phyloP scores from a whole-genome alignment of 2,113 vertebrate genomes.

The Pollimyrus isidori region DNA sequence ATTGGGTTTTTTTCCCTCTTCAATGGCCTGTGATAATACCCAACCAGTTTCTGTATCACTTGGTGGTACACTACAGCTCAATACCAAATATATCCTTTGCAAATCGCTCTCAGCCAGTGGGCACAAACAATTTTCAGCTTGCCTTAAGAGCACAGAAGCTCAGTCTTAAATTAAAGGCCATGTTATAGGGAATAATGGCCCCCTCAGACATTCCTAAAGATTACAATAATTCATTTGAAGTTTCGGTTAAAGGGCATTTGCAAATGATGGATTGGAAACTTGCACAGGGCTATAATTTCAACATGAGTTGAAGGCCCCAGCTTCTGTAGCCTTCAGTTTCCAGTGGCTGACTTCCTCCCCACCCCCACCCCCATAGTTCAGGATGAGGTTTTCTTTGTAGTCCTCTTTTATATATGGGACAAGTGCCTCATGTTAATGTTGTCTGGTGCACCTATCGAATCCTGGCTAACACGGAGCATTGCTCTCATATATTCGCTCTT shows the following conservation, averaged over 20 bases:
- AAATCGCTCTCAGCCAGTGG: slow-evolving; percentile 17
- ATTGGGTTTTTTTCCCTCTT: background rate
- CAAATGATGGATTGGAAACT: slow-evolving; percentile 1
- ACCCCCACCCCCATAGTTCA: background rate
- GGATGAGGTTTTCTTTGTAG: background rate
- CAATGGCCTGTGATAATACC: slow-evolving; percentile 28
- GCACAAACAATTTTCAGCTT: background rate
- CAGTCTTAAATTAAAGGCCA: slow-evolving; percentile 1
- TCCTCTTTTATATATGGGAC: background rate
- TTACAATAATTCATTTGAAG: background rate
- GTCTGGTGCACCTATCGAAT: slow-evolving; percentile 5
- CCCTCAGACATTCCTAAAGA: background rate
- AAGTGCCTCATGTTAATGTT: slow-evolving; percentile 19
- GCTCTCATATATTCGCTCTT: background rate
- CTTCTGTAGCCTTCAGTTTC: slow-evolving; percentile 7
- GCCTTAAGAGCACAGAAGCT: background rate
- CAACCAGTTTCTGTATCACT: slow-evolving; percentile 46
- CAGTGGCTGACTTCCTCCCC: background rate
- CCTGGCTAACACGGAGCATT: background rate
- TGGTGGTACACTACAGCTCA: slow-evolving; percentile 59
- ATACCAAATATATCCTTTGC: slow-evolving; percentile 58
- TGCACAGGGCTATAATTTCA: slow-evolving; percentile 4
- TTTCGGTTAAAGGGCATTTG: background rate
- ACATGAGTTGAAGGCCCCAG: background rate
- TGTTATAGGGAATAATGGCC: background rate